Base-by-base conservation (phyloP, 2,888 invertebrate species). In the Pristionchus japonicus region DNA sequence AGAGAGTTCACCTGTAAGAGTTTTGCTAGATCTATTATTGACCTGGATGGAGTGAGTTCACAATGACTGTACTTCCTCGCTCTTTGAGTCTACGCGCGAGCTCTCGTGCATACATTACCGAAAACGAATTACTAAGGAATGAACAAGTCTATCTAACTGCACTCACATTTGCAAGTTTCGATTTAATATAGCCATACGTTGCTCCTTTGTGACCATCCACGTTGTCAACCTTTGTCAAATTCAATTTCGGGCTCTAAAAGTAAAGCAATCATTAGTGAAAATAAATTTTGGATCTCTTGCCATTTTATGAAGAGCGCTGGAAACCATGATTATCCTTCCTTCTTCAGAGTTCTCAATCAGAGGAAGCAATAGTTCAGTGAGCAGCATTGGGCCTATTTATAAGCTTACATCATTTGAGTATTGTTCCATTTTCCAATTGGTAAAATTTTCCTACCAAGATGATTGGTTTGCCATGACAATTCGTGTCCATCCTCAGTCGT, bases 391-490 rank as follows among this genome's bases (percentile, higher is more conserved):
- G 61, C 93, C 94, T 93, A 74, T n/a, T n/a, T n/a, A n/a, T n/a
- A 43, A 43, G 11, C 43, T 70, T 3, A 37, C 2, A 13, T 70
- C 11, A 43, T 43, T 6, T 9, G 11, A 43, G 43, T 6, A 43
- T 6, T 43, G 43, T 9, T 6, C 43, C 11, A 43, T 9, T 43
- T 9, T 9, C 6, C 43, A 9, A 43, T 6, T 43, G 43, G 43
- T 43, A 43, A n/a, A n/a, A n/a, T n/a, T n/a, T n/a, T n/a, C n/a
- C n/a, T 20, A 4, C 97, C 97, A 92, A 98, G 95, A 95, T 97
- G 97, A 95, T 98, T 98, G 13, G 97, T 96, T 87, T 96, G 97
- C 95, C 97, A 96, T 93, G 98, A 97, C n/a, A 96, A 96, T 95
- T 98, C 98, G 93, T 96, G 96, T 0, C 97, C 97, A 94, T 98